Conservation (phyloP, 2,888 invertebrate genomes). For the Tanytarsus gracilentus region DNA sequence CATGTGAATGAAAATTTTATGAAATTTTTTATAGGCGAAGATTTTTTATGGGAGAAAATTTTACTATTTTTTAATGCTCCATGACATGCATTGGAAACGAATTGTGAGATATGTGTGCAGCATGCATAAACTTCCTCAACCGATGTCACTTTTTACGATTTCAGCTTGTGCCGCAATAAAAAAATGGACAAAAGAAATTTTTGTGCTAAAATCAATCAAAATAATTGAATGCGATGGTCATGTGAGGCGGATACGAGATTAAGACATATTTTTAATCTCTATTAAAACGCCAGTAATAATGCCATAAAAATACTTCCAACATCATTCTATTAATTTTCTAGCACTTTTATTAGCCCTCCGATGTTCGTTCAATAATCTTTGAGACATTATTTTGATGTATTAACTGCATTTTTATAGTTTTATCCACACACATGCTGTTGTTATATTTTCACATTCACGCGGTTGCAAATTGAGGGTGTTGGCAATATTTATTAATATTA, state of each 20-base stretch:
- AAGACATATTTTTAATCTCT: conserved; percentile 26
- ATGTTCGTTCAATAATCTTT: conserved; percentile 19
- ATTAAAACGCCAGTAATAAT: conserved; percentile 12
- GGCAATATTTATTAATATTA: conserved; percentile 20
- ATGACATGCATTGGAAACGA: conserved; percentile 27
- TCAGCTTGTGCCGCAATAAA: background rate
- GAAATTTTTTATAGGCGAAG: conserved; percentile 14
- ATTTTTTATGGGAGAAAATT: conserved; percentile 21
- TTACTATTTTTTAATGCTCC: conserved; percentile 28
- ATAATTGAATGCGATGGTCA: conserved; percentile 23
- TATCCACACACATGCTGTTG: background rate
- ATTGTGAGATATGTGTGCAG: background rate
- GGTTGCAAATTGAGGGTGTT: conserved; percentile 20
- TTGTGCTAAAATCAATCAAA: conserved; percentile 26
- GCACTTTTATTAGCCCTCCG: conserved; percentile 14
- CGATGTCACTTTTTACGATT: conserved; percentile 10
- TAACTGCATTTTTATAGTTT: conserved; percentile 29
- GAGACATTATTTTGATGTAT: conserved; percentile 24
- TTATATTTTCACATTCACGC: background rate
- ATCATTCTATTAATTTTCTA: conserved; percentile 5
- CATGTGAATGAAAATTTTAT: conserved; percentile 10
- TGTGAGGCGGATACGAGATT: conserved; percentile 8
- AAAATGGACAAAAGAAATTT: conserved; percentile 4
- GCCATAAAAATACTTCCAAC: conserved; percentile 23
- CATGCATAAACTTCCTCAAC: background rate